Conservation (phyloP, 2,888 invertebrate species). For the Plagodis pulveraria region DNA sequence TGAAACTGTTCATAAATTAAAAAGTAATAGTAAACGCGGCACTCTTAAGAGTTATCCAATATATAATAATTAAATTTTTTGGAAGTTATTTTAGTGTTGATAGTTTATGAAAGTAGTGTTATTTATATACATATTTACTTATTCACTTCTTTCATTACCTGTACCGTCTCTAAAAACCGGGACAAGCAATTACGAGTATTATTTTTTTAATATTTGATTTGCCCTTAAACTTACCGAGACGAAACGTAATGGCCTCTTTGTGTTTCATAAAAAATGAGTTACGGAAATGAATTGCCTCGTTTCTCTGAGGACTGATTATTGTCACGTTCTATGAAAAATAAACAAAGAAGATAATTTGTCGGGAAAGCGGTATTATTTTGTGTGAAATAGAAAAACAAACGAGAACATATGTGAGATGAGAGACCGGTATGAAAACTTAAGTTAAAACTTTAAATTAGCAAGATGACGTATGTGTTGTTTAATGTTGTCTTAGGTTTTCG, state of each 20-base stretch:
- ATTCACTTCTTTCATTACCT: slow-evolving; percentile 32
- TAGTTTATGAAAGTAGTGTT: background rate
- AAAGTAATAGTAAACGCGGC: too few species aligned
- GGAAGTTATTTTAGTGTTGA: too few species aligned
- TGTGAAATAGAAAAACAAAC: background rate
- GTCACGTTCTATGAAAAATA: slow-evolving; percentile 32
- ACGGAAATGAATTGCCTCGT: slow-evolving; percentile 33
- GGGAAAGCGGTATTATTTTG: background rate
- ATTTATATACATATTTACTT: background rate
- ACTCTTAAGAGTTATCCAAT: too few species aligned
- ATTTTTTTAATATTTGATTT: slow-evolving; percentile 58
- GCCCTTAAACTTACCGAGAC: slow-evolving; percentile 44
- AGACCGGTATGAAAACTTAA: too few species aligned
- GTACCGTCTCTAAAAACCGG: slow-evolving; percentile 47
- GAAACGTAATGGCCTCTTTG: slow-evolving; percentile 49
- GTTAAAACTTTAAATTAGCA: too few species aligned
- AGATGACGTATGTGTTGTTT: too few species aligned
- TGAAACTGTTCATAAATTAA: too few species aligned
- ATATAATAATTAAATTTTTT: too few species aligned
- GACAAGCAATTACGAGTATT: slow-evolving; percentile 49
- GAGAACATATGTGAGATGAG: background rate
- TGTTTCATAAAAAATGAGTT: slow-evolving; percentile 40
- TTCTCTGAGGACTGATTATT: slow-evolving; percentile 29
- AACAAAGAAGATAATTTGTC: slow-evolving; percentile 2
- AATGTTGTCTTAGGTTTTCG: too few species aligned